A percentile compares a stretch with the other conserved stretches of the same genome.
phyloP scores from a whole-genome alignment of 2,888 invertebrate species.

The Lumbricus terrestris region DNA sequence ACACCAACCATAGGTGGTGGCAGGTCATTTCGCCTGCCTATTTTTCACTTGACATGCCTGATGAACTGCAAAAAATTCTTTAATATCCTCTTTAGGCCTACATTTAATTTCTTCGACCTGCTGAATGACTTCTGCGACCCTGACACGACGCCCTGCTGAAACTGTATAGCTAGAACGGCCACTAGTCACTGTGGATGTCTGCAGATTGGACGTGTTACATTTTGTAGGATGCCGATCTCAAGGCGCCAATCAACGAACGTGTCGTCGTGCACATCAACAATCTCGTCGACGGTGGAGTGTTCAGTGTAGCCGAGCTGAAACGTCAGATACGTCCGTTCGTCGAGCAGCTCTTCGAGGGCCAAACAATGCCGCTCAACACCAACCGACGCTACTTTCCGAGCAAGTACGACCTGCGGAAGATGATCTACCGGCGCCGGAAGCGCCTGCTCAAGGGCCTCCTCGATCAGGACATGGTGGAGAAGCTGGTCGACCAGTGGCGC shows the following conservation, averaged over 20 bases:
- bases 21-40: too few relatives aligned
- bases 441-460: constrained; percentile 8
- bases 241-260: not conserved
- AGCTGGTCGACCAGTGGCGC: constrained; percentile 14
- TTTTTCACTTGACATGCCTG: too few relatives aligned
- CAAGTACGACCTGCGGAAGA: constrained; percentile 8
- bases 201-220: not conserved
- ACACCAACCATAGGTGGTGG: too few relatives aligned
- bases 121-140: too few relatives aligned
- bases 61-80: too few relatives aligned
- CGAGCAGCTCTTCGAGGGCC: not conserved
- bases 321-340: constrained; percentile 14
- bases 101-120: too few relatives aligned
- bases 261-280: not conserved
- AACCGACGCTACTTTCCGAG: constrained; percentile 7
- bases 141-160: too few relatives aligned
- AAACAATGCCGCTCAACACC: not conserved
- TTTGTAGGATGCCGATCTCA: constrained; percentile 11
- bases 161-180: too few relatives aligned
- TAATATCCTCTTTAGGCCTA: too few relatives aligned
- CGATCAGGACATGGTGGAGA: constrained; percentile 16
- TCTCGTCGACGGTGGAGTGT: not conserved
- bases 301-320: not conserved
- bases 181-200: not conserved
- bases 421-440: constrained; percentile 8